Evolutionary conservation across 2,888 invertebrate genomes (phyloP).

Genomic region (Nomada fucata): DNA sequence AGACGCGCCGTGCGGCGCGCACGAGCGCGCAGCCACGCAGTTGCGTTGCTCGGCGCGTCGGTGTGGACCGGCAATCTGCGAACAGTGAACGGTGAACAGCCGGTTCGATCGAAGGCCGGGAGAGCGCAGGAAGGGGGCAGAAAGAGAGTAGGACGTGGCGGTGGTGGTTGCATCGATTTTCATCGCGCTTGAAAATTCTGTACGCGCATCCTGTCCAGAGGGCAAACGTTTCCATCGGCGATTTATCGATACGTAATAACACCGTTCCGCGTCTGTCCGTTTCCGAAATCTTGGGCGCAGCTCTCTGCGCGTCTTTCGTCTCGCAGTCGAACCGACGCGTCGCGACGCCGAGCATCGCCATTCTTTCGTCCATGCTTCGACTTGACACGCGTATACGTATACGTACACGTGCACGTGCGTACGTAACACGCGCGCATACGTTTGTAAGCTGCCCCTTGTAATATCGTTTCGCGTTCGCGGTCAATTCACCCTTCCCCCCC

Average conservation of each 20-base stretch:
- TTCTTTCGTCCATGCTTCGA: neutral
- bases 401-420: too few species aligned
- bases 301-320: neutral
- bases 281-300: neutral
- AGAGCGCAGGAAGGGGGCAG: too few species aligned
- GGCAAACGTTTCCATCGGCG: slow-evolving; percentile 54
- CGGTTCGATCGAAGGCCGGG: slow-evolving; percentile 64
- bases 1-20: neutral
- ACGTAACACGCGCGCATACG: too few species aligned
- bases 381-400: too few species aligned
- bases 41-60: slow-evolving; percentile 37
- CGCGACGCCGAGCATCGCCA: too few species aligned
- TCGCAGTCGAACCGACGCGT: too few species aligned
- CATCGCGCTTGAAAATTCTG: slow-evolving; percentile 71
- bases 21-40: slow-evolving; percentile 34
- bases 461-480: slow-evolving; percentile 46
- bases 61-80: slow-evolving; percentile 69
- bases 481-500: slow-evolving; percentile 52
- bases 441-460: slow-evolving; percentile 16
- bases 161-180: slow-evolving; percentile 66
- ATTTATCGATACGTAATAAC: slow-evolving; percentile 4
- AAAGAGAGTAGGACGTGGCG: slow-evolving; percentile 16
- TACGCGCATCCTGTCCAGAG: slow-evolving; percentile 62
- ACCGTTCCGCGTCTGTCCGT: slow-evolving; percentile 17
- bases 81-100: slow-evolving; percentile 74